These are phyloP conservation scores for Cacoxenus indagator DNA, from an alignment of 2,888 invertebrate genomes.

Conservation along the genomic window DNA sequence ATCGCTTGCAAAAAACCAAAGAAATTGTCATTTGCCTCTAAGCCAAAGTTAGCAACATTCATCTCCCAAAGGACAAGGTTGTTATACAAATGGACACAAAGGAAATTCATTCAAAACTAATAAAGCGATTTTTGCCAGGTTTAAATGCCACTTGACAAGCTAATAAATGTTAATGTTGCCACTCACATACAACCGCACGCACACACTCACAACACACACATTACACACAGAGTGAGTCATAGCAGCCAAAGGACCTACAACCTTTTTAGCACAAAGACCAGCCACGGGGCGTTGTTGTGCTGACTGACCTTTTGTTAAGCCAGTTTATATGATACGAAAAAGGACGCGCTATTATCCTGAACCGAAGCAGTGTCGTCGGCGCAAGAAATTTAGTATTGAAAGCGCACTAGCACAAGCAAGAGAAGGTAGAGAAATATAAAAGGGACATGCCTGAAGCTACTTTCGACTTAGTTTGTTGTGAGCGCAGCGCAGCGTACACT, in stretches of 20 bases:
- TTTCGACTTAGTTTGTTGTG: constrained; percentile 12
- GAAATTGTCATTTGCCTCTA: background rate
- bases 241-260: background rate
- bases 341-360: background rate
- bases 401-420: background rate
- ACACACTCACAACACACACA: background rate
- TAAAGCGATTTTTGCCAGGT: background rate
- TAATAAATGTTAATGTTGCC: constrained; percentile 7
- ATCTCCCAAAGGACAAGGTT: background rate
- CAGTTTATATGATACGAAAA: background rate
- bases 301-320: background rate
- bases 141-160: background rate
- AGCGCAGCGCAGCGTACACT: too few relatives aligned
- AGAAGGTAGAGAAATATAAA: background rate
- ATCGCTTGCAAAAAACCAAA: background rate
- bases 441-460: background rate
- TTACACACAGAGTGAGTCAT: too few relatives aligned
- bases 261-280: background rate
- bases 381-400: background rate
- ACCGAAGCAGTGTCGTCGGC: background rate
- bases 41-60: background rate
- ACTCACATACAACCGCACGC: too few relatives aligned
- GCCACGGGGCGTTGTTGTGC: too few relatives aligned
- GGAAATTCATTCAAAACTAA: background rate
- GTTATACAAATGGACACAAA: background rate